phyloP scores from a whole-genome alignment of 2,888 invertebrate genomes.

The Orchesellides sinensis region DNA sequence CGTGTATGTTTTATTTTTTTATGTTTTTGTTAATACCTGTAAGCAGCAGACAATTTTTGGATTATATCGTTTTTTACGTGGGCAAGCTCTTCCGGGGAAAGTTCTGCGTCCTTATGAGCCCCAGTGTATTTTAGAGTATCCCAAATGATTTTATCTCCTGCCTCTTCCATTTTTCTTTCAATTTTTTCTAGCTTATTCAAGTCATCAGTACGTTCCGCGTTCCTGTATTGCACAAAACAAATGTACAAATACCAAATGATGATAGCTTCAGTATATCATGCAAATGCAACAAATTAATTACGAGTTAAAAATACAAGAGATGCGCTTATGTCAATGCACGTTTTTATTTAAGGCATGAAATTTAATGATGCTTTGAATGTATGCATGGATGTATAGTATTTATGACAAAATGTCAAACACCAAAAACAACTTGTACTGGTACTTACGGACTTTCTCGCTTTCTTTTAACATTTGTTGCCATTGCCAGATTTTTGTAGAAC shows the following conservation, averaged over 20 bases:
- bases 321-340: too few relatives aligned
- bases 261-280: background rate
- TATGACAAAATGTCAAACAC: too few relatives aligned
- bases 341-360: too few relatives aligned
- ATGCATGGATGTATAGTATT: background rate
- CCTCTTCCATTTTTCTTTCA: constrained; percentile 85
- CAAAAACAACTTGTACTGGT: too few relatives aligned
- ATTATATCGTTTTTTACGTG: constrained; percentile 72
- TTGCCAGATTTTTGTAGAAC: constrained; percentile 79
- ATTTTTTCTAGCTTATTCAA: constrained; percentile 81
- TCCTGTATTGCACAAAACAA: constrained; percentile 2
- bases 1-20: background rate
- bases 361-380: background rate
- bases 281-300: background rate
- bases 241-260: background rate
- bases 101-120: constrained; percentile 80
- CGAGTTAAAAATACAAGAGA: too few relatives aligned
- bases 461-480: constrained; percentile 73
- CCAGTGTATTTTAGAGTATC: constrained; percentile 87
- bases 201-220: background rate
- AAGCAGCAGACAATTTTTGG: constrained; percentile 83
- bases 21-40: constrained; percentile 76
- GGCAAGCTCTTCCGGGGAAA: constrained; percentile 69
- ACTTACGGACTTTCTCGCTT: constrained; percentile 70
- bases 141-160: constrained; percentile 88